A percentile compares a stretch with the other conserved stretches of the same genome.
These are phyloP conservation scores for Tetrao urogallus DNA, from an alignment of 2,113 vertebrate genomes.

Conservation along the genomic window DNA sequence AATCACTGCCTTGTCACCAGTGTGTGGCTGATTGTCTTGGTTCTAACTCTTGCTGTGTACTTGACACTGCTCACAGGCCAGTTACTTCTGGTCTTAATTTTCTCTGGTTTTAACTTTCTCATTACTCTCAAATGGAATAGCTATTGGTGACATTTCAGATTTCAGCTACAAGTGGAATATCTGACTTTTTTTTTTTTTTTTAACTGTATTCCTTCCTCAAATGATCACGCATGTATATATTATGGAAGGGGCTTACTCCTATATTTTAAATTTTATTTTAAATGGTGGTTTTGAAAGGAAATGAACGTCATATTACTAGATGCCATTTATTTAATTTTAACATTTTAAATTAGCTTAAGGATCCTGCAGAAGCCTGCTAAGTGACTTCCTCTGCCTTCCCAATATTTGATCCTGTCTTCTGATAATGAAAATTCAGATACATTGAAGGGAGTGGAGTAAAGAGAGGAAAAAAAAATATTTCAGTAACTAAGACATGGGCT, in stretches of 20 bases:
- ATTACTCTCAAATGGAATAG: not conserved
- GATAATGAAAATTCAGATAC: not conserved
- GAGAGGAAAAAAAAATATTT: not conserved
- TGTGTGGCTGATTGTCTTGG: not conserved
- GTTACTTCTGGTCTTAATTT: no score
- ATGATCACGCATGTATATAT: not conserved
- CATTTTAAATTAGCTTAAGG: not conserved
- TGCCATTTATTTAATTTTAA: not conserved
- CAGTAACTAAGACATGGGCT: not conserved
- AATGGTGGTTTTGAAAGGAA: not conserved
- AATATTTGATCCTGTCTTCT: not conserved
- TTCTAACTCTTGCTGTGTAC: fast-evolving
- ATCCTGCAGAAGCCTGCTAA: not conserved
- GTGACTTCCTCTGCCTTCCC: not conserved
- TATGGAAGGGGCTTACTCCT: not conserved
- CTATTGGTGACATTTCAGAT: not conserved
- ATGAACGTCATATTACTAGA: not conserved
- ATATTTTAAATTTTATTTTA: not conserved
- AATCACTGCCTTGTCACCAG: not conserved
- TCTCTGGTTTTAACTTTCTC: not conserved
- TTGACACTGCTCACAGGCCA: not conserved
- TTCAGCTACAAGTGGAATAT: not conserved
- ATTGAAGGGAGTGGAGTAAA: not conserved
- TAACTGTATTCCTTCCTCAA: not conserved
- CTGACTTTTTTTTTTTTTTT: not conserved